Base-by-base conservation (phyloP, 2,797 vertebrate species). In the Odontamblyopus lacepedii region DNA sequence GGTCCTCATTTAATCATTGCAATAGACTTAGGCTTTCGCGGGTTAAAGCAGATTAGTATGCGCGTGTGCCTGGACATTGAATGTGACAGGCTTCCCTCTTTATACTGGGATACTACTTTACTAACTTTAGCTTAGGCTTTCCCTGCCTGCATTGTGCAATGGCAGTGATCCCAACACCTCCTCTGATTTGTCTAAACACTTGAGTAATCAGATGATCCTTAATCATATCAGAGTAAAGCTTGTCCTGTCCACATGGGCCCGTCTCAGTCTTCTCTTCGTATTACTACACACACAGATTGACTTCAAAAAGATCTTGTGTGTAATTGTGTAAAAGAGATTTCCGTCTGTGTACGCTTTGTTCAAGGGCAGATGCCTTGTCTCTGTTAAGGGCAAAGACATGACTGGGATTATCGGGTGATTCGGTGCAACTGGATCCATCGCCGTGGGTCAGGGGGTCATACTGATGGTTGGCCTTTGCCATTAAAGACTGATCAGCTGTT, bases 291-390 rank as follows among this genome's bases (percentile, higher is more conserved):
- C 69, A 59, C 68, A 81, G 69, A 48, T 63, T 3, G 57, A 70
- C 61, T 78, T 75, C 53, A 68, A 23, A 75, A 76, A 73, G 70
- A 68, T 78, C 59, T 16, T 32, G 71, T 55, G 72, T 83, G 69
- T 83, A 90, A 83, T 86, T 88, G 81, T 84, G 81, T 72, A 87
- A 84, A 78, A 26, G 72, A 5, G 75, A 83, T 81, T 89, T 87
- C 72, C 72, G 81, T 72, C 76, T 70, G 67, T 79, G 77, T 85
- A 80, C 86, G 87, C 85, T 86, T 80, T 83, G 76, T 85, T 89
- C 83, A 87, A 86, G 85, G 85, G 83, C 85, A 90, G 76, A 81
- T 73, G 48, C 55, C 71, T 9, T 64, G 78, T 85, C 73, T 81
- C 79, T 81, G 85, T 88, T 71, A 79, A 4, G 5, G 83, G 82